Percentiles rank a stretch among this genome's conserved stretches.
Conservation (phyloP, 2,888 invertebrate species). For the Polyommatus iphigenia region DNA sequence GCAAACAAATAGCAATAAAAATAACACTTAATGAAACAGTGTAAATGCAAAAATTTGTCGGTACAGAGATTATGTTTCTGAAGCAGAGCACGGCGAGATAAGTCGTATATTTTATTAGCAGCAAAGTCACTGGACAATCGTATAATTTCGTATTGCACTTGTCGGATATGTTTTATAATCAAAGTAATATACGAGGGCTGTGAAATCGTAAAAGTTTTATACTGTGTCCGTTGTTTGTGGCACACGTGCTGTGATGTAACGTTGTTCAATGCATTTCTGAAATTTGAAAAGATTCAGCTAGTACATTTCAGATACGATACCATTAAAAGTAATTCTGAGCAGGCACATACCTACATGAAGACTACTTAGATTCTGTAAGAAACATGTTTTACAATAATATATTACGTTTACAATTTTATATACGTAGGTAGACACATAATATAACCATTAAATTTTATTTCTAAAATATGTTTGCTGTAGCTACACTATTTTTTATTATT, state of each 20-base stretch:
- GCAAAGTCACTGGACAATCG: constrained; percentile 61
- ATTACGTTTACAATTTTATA: too few relatives aligned
- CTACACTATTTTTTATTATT: too few relatives aligned
- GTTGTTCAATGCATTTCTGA: neutral
- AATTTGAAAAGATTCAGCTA: neutral
- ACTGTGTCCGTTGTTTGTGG: neutral
- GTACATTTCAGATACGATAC: too few relatives aligned
- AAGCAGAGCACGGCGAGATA: constrained; percentile 41
- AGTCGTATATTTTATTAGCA: constrained; percentile 61
- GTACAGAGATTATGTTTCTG: constrained; percentile 51
- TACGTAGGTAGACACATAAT: too few relatives aligned
- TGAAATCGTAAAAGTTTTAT: constrained; percentile 16
- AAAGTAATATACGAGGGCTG: constrained; percentile 27
- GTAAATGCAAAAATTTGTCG: constrained; percentile 62
- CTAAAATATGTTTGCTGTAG: too few relatives aligned
- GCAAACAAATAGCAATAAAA: constrained; percentile 52
- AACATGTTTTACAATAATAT: too few relatives aligned
- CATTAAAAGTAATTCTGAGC: too few relatives aligned
- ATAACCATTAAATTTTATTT: too few relatives aligned
- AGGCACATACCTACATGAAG: too few relatives aligned
- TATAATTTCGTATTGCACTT: constrained; percentile 51
- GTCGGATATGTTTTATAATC: constrained; percentile 26
- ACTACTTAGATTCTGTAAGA: too few relatives aligned
- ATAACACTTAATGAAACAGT: constrained; percentile 54
- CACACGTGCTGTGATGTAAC: constrained; percentile 7